phyloP scores from a whole-genome alignment of 2,888 invertebrate genomes.

The Meliscaeva auricollis region DNA sequence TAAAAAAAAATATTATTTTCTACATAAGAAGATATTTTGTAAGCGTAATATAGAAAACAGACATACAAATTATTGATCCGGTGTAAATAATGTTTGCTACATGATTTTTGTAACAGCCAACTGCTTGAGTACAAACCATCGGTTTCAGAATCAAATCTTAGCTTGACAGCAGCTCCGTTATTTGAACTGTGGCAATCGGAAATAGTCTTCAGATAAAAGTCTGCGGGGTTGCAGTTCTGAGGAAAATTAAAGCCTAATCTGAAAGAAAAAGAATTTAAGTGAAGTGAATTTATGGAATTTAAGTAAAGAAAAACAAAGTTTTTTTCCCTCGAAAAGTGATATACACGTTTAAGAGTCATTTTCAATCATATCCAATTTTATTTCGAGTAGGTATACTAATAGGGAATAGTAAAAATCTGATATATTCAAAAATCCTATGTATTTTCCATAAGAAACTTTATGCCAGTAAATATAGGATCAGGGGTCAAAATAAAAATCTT shows the following conservation, averaged over 20 bases:
- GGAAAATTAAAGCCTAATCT: conserved; percentile 89
- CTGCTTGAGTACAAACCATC: conserved; percentile 80
- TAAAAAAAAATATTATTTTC: conserved; percentile 60
- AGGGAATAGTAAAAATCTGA: no score
- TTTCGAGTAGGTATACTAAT: no score
- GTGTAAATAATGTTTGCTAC: conserved; percentile 80
- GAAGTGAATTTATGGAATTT: no score
- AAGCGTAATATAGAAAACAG: neutral
- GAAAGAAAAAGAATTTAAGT: conserved; percentile 77
- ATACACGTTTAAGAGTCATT: no score
- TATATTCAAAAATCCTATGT: no score
- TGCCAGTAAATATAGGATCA: no score
- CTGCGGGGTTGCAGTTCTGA: conserved; percentile 92
- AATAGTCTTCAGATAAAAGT: conserved; percentile 90
- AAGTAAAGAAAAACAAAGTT: no score
- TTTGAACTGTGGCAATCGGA: conserved; percentile 84
- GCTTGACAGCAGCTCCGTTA: conserved; percentile 80
- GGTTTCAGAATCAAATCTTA: conserved; percentile 80
- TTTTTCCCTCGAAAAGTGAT: no score
- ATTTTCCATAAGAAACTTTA: no score
- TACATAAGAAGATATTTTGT: neutral
- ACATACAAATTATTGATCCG: conserved; percentile 80
- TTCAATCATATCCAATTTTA: no score
- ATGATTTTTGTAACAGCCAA: conserved; percentile 80
- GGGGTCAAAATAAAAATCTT: no score